A percentile compares a stretch with the other conserved stretches of the same genome.
Evolutionary conservation across 2,113 vertebrate species (phyloP).

Genomic region (Amblyopsis rosae): DNA sequence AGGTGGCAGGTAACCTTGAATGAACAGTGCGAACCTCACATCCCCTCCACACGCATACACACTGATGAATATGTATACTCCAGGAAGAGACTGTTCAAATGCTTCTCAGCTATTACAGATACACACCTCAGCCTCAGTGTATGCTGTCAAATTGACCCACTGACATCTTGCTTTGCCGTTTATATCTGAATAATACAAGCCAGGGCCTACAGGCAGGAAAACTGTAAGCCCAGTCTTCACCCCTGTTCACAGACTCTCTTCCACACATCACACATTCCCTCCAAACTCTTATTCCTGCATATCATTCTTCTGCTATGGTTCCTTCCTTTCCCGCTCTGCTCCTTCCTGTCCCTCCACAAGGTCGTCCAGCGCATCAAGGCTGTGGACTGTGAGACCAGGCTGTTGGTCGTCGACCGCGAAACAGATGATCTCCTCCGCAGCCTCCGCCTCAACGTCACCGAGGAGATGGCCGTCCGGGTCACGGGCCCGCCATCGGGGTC

Average conservation of each 20-base stretch:
- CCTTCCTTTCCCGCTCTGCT: not conserved
- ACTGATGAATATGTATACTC: no score
- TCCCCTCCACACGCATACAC: no score
- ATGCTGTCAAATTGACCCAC: not conserved
- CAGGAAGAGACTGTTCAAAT: no score
- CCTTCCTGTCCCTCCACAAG: constrained; percentile 64
- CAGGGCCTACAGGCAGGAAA: no score
- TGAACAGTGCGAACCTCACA: no score
- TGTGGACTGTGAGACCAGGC: constrained; percentile 82
- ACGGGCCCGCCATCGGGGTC: constrained; percentile 33
- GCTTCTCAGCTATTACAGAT: no score
- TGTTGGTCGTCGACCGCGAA: constrained; percentile 94
- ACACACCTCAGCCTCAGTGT: no score
- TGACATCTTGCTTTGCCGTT: not conserved
- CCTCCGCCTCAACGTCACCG: constrained; percentile 84
- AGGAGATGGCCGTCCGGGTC: constrained; percentile 82
- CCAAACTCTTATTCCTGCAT: not conserved
- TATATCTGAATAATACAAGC: not conserved
- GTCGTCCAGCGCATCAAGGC: constrained; percentile 96
- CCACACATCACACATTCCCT: not conserved
- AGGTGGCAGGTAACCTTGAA: no score
- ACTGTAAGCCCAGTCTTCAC: no score
- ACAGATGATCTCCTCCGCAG: constrained; percentile 87
- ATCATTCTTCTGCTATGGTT: not conserved
- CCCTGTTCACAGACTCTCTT: not conserved